Base-by-base conservation (phyloP, 2,888 invertebrate species). In the Sarcophaga variegata region DNA sequence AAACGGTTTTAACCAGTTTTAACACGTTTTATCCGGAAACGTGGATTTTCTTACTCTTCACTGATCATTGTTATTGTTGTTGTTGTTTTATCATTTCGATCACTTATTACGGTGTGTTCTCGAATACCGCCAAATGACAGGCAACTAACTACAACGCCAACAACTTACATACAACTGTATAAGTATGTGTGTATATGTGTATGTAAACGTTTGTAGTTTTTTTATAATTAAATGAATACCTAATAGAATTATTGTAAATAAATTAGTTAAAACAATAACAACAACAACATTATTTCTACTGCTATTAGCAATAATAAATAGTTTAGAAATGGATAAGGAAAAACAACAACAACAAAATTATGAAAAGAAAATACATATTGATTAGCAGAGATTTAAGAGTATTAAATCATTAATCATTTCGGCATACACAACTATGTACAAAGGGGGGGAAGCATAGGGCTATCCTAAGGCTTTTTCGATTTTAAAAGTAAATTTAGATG, bases 1-100 rank as follows among this genome's bases (percentile, higher is more conserved):
- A 59, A 60, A 63, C 63, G 63, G 80, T 77, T 85, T 72, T 77
- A 77, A 87, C 85, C 80, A 70, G 87, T 85, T 85, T 66, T 72
- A 74, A 80, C 87, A 54, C 71, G 79, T 82, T 76, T 47, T n/a
- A 75, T 66, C 74, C 80, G 76, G 49, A 82, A 74, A 74, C 20
- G 45, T 60, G 10, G 10, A 62, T 59, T 72, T 71, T 64, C 47
- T 49, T 64, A 70, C 71, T 78, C 27, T 54, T 71, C 14, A 54
- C 45, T 17, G 37, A 37, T 10, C 2, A 37, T 45, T 45, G n/a
- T 20, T 4, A 1, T 72, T 60, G 8, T 37, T 54, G 54, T 54
- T 49, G 49, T 49, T 49, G 49, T 14, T 49, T 49, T 49, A 4
- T 14, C 49, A 37, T 6, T 37, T 37, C 37, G 37, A 37, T 37